Conservation (phyloP, 2,888 invertebrate genomes). For the Adelognathus sp. region DNA sequence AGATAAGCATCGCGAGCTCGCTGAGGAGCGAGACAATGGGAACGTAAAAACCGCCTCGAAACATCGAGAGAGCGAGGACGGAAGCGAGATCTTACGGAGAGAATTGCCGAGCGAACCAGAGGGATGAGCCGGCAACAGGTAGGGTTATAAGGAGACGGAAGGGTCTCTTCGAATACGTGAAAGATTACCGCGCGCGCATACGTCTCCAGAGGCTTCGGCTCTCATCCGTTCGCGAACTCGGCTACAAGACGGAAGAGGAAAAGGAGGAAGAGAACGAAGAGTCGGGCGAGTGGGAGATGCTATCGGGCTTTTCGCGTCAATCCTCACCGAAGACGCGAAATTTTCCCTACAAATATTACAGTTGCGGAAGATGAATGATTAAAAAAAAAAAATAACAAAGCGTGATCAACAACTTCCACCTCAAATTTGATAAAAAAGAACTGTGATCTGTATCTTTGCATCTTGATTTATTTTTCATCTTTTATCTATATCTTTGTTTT, state of each 20-base stretch:
- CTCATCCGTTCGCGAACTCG: slow-evolving; percentile 10
- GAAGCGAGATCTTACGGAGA: slow-evolving; percentile 10
- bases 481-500: too few relatives aligned
- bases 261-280: slow-evolving; percentile 13
- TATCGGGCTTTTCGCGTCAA: not conserved
- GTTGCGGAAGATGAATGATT: too few relatives aligned
- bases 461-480: too few relatives aligned
- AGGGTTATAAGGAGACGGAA: slow-evolving; percentile 21
- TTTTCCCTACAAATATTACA: too few relatives aligned
- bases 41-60: slow-evolving; percentile 10
- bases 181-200: slow-evolving; percentile 22
- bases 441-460: too few relatives aligned
- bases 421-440: too few relatives aligned
- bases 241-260: slow-evolving; percentile 5
- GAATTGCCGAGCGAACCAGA: not conserved
- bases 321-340: too few relatives aligned
- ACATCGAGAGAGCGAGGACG: not conserved
- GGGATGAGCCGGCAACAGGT: slow-evolving; percentile 8
- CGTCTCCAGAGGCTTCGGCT: slow-evolving; percentile 32
- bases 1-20: not conserved
- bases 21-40: slow-evolving; percentile 1
- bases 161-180: slow-evolving; percentile 26
- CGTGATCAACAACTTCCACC: too few relatives aligned
- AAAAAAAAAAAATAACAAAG: too few relatives aligned
- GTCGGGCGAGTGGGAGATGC: not conserved